Percentiles rank a stretch among this genome's conserved stretches.
phyloP scores from a whole-genome alignment of 92 coral and sea anemone species.

The Pocillopora meandrina region DNA sequence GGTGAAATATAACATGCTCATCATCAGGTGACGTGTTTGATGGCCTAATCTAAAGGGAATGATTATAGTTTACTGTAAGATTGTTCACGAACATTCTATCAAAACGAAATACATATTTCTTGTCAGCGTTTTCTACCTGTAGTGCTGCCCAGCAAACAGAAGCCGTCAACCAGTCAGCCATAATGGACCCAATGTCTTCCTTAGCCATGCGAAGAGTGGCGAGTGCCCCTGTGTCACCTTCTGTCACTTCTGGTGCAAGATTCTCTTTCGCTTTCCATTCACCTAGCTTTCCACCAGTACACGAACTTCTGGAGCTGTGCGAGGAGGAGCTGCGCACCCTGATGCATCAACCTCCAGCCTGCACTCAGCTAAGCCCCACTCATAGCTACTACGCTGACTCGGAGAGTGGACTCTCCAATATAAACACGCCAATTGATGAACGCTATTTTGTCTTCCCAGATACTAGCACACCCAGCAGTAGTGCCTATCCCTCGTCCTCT shows the following conservation, averaged over 20 bases:
- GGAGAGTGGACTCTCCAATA: slow-evolving; percentile 22
- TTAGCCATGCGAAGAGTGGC: background rate
- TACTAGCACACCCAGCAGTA: slow-evolving; percentile 6
- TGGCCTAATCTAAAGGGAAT: no score
- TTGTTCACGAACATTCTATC: background rate
- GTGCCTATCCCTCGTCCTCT: background rate
- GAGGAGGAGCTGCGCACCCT: slow-evolving; percentile 13
- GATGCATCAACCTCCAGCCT: slow-evolving; percentile 6
- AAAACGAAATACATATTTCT: background rate
- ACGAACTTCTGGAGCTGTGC: slow-evolving; percentile 26
- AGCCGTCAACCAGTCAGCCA: background rate
- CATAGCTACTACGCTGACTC: slow-evolving; percentile 35
- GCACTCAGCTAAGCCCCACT: slow-evolving; percentile 26
- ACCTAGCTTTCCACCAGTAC: slow-evolving; percentile 29
- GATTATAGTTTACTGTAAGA: no score
- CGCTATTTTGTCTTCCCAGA: slow-evolving; percentile 23
- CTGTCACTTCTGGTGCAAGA: background rate
- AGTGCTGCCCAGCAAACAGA: slow-evolving; percentile 16
- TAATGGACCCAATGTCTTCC: background rate
- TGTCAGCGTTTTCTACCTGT: background rate
- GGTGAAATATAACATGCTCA: no score
- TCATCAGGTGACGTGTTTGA: no score
- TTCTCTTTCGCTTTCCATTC: slow-evolving; percentile 15
- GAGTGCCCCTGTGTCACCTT: slow-evolving; percentile 21
- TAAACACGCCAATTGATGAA: slow-evolving; percentile 28